Conservation (phyloP, 2,888 invertebrate genomes). For the Drosophila lacicola region DNA sequence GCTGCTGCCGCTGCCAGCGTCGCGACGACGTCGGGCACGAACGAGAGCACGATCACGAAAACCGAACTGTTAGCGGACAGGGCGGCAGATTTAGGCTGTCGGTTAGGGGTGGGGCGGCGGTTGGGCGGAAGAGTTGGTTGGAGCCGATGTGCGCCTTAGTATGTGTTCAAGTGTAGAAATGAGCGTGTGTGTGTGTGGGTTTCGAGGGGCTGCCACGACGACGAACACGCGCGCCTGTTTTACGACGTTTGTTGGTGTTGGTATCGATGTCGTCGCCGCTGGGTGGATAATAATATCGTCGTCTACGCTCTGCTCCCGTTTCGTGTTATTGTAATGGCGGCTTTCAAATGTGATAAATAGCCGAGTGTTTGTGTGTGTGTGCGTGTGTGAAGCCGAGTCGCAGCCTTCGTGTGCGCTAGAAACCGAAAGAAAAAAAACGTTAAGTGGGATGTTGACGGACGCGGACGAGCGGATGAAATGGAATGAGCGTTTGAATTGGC, state of each 20-base stretch:
- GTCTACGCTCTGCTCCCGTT: constrained; percentile 63
- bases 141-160: constrained; percentile 47
- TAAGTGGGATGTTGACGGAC: constrained; percentile 82
- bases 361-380: constrained; percentile 15
- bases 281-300: constrained; percentile 67
- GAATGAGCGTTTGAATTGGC: constrained; percentile 70
- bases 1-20: constrained; percentile 36
- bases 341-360: constrained; percentile 68
- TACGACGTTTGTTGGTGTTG: constrained; percentile 59
- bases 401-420: constrained; percentile 48
- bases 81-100: constrained; percentile 42
- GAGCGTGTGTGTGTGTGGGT: constrained; percentile 20
- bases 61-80: constrained; percentile 49
- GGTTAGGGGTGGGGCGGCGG: constrained; percentile 23
- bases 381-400: constrained; percentile 33
- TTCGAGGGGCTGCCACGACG: constrained; percentile 64
- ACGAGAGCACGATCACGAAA: constrained; percentile 63
- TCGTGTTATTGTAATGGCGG: constrained; percentile 64
- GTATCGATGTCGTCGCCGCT: constrained; percentile 68
- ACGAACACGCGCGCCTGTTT: constrained; percentile 71
- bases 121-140: constrained; percentile 57
- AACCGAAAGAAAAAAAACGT: constrained; percentile 48
- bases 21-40: constrained; percentile 52
- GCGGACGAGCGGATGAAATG: constrained; percentile 82
- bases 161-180: constrained; percentile 20